phyloP scores from a whole-genome alignment of 2,888 invertebrate species.

The Cosmorhoe ocellata region DNA sequence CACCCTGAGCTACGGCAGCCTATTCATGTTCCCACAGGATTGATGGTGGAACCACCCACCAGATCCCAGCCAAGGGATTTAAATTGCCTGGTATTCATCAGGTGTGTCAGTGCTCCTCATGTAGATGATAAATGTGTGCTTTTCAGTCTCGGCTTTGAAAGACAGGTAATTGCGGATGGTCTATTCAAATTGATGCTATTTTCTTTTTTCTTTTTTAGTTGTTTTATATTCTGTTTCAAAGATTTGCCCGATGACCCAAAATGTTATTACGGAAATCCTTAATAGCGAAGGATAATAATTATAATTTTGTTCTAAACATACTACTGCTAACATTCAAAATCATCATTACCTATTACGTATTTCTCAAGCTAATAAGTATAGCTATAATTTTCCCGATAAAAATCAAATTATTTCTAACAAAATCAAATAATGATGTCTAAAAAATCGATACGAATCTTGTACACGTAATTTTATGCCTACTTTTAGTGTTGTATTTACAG shows the following conservation, averaged over 20 bases:
- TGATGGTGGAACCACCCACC: conserved; percentile 58
- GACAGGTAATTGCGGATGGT: conserved; percentile 55
- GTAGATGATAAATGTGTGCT: conserved; percentile 67
- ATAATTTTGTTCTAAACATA: no score
- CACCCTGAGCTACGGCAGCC: conserved; percentile 14
- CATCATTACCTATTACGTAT: no score
- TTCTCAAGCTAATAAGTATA: no score
- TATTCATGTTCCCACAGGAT: conserved; percentile 49
- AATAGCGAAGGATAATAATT: no score
- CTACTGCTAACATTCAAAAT: no score
- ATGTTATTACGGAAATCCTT: no score
- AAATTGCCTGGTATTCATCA: conserved; percentile 67
- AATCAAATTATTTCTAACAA: no score
- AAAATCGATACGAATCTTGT: no score
- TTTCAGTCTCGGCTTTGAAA: conserved; percentile 60
- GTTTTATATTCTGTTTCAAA: background rate
- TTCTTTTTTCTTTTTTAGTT: conserved; percentile 19
- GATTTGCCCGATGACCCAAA: background rate
- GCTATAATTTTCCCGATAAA: no score
- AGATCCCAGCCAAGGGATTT: conserved; percentile 59
- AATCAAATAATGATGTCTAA: no score
- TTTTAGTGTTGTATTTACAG: background rate
- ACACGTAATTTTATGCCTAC: no score
- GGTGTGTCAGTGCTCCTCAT: conserved; percentile 57
- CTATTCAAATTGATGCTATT: conserved; percentile 8